Evolutionary conservation across 2,888 invertebrate species (phyloP).

Genomic region (Coenonympha arcania): DNA sequence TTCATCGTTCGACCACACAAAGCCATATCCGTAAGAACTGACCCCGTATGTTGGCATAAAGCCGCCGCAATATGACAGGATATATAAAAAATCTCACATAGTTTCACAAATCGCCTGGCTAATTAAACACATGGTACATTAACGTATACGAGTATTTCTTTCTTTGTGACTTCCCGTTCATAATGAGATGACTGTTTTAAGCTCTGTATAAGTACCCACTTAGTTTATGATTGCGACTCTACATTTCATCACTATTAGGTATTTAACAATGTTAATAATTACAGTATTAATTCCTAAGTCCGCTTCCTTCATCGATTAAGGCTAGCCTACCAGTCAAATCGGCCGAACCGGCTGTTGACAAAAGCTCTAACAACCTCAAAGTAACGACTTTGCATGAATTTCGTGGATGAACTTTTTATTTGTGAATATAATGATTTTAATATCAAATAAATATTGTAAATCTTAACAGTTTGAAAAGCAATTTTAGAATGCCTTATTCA

Average conservation of each 20-base stretch:
- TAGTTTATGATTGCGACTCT: not conserved
- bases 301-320: not conserved
- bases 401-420: too few relatives aligned
- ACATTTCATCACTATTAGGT: not conserved
- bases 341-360: not conserved
- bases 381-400: not conserved
- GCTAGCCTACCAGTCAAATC: not conserved
- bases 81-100: slow-evolving; percentile 19
- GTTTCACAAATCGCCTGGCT: slow-evolving; percentile 19
- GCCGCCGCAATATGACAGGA: slow-evolving; percentile 48
- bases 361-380: not conserved
- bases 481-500: too few relatives aligned
- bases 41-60: slow-evolving; percentile 31
- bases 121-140: slow-evolving; percentile 17
- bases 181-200: not conserved
- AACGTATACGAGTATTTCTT: too few relatives aligned
- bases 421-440: too few relatives aligned
- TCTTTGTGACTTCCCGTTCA: slow-evolving; percentile 49
- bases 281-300: not conserved
- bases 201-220: not conserved
- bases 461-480: too few relatives aligned
- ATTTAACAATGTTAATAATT: not conserved
- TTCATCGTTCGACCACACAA: slow-evolving; percentile 31
- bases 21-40: slow-evolving; percentile 37
- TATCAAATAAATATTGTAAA: too few relatives aligned